phyloP scores from a whole-genome alignment of 2,113 vertebrate species.

The Neopipo cinnamomea region DNA sequence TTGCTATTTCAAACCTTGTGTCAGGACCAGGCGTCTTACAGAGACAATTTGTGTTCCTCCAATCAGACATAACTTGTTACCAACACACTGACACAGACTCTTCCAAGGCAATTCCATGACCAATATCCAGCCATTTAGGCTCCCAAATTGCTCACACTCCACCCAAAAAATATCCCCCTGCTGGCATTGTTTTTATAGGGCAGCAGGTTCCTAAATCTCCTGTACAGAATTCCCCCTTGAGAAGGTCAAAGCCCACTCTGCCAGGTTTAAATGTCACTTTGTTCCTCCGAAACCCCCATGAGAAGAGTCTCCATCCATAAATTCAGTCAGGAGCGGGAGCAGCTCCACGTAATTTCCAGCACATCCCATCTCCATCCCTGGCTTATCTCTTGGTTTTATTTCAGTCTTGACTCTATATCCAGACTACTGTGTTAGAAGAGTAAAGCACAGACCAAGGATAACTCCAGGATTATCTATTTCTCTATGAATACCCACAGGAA shows the following conservation, averaged over 20 bases:
- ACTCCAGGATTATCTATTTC: not conserved
- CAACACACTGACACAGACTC: not conserved
- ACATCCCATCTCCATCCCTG: not conserved
- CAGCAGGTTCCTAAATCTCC: not conserved
- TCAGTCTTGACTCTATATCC: not conserved
- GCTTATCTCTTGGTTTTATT: not conserved
- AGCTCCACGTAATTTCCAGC: not conserved
- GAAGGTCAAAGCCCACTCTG: rapidly evolving
- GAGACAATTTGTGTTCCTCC: not conserved
- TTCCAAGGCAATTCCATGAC: not conserved
- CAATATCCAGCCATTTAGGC: not conserved
- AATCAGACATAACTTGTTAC: not conserved
- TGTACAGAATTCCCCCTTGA: rapidly evolving
- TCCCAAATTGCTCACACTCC: not conserved
- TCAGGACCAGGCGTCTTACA: not conserved
- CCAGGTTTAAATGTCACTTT: not conserved
- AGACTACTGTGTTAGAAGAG: not conserved
- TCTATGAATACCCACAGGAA: not conserved
- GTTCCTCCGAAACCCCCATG: not conserved
- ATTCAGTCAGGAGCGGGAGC: not conserved
- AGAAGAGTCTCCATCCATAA: not conserved
- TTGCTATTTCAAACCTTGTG: not conserved
- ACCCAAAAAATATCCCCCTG: not conserved
- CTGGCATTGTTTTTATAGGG: not conserved
- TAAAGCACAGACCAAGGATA: rapidly evolving